A percentile compares a stretch with the other conserved stretches of the same genome.
These are phyloP conservation scores for Gari tellinella DNA, from an alignment of 2,888 invertebrate genomes.

Conservation along the genomic window DNA sequence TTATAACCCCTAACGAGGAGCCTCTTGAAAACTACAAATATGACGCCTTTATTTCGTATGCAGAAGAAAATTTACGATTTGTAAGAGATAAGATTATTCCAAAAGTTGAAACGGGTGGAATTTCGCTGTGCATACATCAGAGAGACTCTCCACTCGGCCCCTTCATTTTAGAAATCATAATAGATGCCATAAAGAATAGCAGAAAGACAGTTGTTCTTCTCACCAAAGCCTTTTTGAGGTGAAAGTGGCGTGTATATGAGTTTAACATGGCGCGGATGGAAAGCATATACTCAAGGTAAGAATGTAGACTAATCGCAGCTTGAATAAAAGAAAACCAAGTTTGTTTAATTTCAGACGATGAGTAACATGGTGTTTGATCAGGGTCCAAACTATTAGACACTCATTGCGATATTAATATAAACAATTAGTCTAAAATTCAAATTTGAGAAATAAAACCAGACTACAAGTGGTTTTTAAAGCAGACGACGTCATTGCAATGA, in stretches of 20 bases:
- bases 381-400: too few relatives aligned
- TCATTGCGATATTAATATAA: too few relatives aligned
- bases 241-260: slow-evolving; percentile 68
- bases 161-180: slow-evolving; percentile 59
- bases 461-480: too few relatives aligned
- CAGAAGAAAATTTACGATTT: slow-evolving; percentile 29
- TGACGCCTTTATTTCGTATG: too few relatives aligned
- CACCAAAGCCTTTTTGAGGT: slow-evolving; percentile 44
- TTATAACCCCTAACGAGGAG: background rate
- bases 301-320: too few relatives aligned
- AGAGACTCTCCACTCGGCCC: slow-evolving; percentile 64
- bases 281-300: slow-evolving; percentile 44
- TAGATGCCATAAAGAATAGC: slow-evolving; percentile 59
- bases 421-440: too few relatives aligned
- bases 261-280: slow-evolving; percentile 63
- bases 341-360: too few relatives aligned
- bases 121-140: slow-evolving; percentile 61
- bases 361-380: too few relatives aligned
- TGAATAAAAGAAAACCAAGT: too few relatives aligned
- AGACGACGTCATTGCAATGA: too few relatives aligned
- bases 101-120: slow-evolving; percentile 24
- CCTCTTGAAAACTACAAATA: slow-evolving; percentile 16
- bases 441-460: too few relatives aligned
- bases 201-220: slow-evolving; percentile 61
- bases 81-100: slow-evolving; percentile 23